Conservation (phyloP, 2,797 vertebrate species). For the Tapirus indicus region DNA sequence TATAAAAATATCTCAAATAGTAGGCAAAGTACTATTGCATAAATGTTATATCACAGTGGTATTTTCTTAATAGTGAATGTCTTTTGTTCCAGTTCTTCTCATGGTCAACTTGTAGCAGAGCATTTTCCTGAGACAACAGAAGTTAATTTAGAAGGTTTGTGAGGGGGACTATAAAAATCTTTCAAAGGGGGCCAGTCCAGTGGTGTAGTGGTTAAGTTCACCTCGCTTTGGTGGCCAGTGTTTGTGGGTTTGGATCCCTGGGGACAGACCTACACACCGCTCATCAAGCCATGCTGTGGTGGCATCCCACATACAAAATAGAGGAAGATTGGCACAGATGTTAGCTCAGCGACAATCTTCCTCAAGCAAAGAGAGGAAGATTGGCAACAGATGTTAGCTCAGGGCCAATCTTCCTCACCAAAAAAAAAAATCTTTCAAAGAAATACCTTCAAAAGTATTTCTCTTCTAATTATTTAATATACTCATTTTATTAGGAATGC, state of each 20-base stretch:
- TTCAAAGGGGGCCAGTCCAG: neutral
- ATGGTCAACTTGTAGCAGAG: constrained; percentile 16
- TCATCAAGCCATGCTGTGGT: no score
- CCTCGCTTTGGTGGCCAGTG: no score
- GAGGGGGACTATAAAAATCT: neutral
- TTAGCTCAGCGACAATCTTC: no score
- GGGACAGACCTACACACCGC: no score
- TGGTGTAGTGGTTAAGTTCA: no score
- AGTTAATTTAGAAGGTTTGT: constrained; percentile 32
- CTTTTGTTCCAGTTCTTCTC: constrained; percentile 14
- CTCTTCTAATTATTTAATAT: constrained; percentile 32
- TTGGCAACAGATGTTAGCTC: no score
- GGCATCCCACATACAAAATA: no score
- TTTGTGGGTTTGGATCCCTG: no score
- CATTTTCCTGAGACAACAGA: constrained; percentile 22
- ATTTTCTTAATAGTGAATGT: constrained; percentile 39
- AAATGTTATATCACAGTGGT: neutral
- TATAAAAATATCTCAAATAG: constrained; percentile 34
- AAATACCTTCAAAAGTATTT: neutral
- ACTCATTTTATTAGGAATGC: constrained; percentile 40
- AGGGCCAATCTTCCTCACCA: no score
- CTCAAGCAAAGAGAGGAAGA: no score
- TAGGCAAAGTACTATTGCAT: constrained; percentile 13
- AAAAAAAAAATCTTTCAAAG: neutral
- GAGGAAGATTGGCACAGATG: no score